Evolutionary conservation across 2,113 vertebrate genomes (phyloP), one percentile per base, ranked within the genome.

Genomic region (Nibea albiflora): DNA sequence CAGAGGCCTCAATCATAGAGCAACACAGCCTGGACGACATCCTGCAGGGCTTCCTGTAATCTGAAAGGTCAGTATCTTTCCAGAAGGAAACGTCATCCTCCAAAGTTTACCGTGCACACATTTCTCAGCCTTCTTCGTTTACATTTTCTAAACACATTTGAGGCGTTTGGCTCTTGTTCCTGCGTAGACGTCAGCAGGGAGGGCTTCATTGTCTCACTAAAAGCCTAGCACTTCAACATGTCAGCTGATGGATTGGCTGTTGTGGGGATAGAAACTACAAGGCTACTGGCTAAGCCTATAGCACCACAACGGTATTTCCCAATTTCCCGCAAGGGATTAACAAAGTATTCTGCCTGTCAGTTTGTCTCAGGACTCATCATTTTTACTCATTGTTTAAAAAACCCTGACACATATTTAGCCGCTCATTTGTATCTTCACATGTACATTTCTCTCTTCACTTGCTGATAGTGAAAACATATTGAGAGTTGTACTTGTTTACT

Each of bases 151-250:
- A 64, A 66, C 58, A 56, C 54, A 10, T 2, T 71, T 71, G 17
- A 19, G 56, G 50, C 11, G 2, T 85, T 81, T 85, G 90, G 90
- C 81, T 44, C 4, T 53, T 26, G 46, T 60, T 60, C 24, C 20
- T 4, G 76, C 15, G 58, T 24, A 60, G 69, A 76, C 47, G 47
- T 91, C 68, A 77, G 75, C 47, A 31, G 76, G 67, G 67, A 77
- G 79, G 80, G 35, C 65, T 26, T 82, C 77, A n/a, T 65, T 75
- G 80, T 89, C 63, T 81, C 74, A 24, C 79, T 84, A 61, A 89
- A 90, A 87, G 80, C 78, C 26, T 44, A 4, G 31, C 82, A 65
- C 84, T 85, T 81, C 58, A 86, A 61, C 72, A 49, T 89, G 81
- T 80, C 75, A 53, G 75, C 39, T 83, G 84, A 90, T 69, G 71